phyloP scores from a whole-genome alignment of 1,140 invertebrate species.

The Lordiphosa collinella region DNA sequence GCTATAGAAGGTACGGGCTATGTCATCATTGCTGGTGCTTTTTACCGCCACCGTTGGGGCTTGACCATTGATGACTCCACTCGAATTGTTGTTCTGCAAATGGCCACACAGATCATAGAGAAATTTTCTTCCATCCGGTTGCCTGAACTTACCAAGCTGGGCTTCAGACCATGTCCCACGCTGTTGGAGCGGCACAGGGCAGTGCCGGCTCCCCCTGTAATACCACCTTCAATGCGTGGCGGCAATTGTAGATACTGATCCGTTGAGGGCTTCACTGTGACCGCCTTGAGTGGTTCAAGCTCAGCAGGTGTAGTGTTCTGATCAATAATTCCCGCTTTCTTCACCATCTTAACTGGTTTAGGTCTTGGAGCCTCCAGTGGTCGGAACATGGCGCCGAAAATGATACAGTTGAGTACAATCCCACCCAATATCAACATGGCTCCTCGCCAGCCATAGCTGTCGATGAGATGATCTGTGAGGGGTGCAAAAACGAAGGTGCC shows the following conservation, averaged over 20 bases:
- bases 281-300: conserved; percentile 59
- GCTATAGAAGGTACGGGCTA: conserved; percentile 53
- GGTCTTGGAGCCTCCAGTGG: conserved; percentile 81
- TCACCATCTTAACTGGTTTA: conserved; percentile 34
- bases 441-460: conserved; percentile 85
- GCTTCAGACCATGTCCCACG: conserved; percentile 64
- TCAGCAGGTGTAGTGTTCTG: conserved; percentile 69
- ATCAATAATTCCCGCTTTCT: conserved; percentile 66
- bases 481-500: conserved; percentile 92
- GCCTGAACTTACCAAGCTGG: conserved; percentile 33
- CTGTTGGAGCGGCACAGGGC: conserved; percentile 69
- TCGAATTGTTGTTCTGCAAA: conserved; percentile 60
- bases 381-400: conserved; percentile 91
- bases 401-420: conserved; percentile 89
- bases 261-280: neutral
- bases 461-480: conserved; percentile 85
- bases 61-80: conserved; percentile 45
- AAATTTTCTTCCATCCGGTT: neutral
- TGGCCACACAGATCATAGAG: too few relatives aligned
- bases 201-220: conserved; percentile 8
- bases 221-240: conserved; percentile 26
- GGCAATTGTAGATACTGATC: conserved; percentile 72
- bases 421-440: conserved; percentile 90
- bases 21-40: conserved; percentile 67
- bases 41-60: conserved; percentile 33